phyloP scores from a whole-genome alignment of 2,797 vertebrate species.

The Streptopelia turtur region DNA sequence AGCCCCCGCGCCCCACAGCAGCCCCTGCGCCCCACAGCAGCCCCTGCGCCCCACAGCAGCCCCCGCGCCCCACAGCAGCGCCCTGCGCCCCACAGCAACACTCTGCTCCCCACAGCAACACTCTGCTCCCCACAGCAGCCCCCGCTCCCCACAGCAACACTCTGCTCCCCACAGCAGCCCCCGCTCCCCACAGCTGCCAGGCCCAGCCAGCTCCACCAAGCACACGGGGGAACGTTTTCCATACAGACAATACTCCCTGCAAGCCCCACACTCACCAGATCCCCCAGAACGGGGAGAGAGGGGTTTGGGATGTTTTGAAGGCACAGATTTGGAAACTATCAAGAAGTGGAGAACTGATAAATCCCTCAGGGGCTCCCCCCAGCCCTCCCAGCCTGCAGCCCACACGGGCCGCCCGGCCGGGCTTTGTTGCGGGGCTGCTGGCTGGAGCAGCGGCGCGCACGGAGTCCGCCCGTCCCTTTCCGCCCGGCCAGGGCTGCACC shows the following conservation, averaged over 20 bases:
- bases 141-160: too few species aligned
- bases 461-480: not conserved
- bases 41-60: too few species aligned
- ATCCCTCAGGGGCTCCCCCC: not conserved
- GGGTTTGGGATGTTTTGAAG: not conserved
- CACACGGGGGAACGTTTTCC: not conserved
- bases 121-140: too few species aligned
- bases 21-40: too few species aligned
- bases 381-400: not conserved
- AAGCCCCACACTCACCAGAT: not conserved
- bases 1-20: too few species aligned
- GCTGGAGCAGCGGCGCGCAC: not conserved
- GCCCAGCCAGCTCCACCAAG: not conserved
- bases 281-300: not conserved
- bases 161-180: too few species aligned
- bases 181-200: not conserved
- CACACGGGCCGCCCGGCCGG: not conserved
- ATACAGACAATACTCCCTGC: not conserved
- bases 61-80: too few species aligned
- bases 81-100: too few species aligned
- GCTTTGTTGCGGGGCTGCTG: not conserved
- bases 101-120: too few species aligned
- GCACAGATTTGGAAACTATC: not conserved
- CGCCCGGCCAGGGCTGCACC: not conserved
- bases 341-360: not conserved